phyloP scores from a whole-genome alignment of 92 coral and sea anemone species.

The Siderastrea siderea region DNA sequence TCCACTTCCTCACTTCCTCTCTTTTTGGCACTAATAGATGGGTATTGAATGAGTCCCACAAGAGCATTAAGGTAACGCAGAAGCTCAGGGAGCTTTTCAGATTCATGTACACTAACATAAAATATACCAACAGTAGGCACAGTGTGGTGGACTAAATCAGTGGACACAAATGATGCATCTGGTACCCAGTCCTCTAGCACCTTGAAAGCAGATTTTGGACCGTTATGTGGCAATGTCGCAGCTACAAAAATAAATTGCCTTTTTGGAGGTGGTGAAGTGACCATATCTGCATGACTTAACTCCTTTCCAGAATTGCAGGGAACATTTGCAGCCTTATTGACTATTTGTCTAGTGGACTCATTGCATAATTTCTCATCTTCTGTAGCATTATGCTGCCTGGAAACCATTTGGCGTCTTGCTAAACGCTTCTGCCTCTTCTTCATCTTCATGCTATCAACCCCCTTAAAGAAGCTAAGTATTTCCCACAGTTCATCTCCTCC shows the following conservation, averaged over 20 bases:
- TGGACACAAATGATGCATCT: conserved; percentile 65
- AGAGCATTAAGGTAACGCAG: conserved; percentile 64
- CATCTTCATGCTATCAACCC: conserved; percentile 57
- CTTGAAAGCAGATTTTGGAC: conserved; percentile 80
- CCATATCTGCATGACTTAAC: not conserved
- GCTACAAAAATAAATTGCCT: conserved; percentile 96
- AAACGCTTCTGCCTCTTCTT: conserved; percentile 12
- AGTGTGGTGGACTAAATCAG: conserved; percentile 81
- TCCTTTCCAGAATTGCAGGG: not conserved
- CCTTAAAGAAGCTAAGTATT: conserved; percentile 74
- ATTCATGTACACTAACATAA: conserved; percentile 72
- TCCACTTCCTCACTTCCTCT: not conserved
- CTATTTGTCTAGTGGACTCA: not conserved
- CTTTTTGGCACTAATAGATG: not conserved
- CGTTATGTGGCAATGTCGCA: conserved; percentile 93
- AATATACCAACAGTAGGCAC: conserved; percentile 75
- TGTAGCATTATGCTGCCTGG: not conserved
- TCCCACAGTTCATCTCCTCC: conserved; percentile 91
- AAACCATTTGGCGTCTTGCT: not conserved
- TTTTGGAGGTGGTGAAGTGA: conserved; percentile 7
- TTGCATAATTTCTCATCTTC: not conserved
- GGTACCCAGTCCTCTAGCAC: conserved; percentile 83
- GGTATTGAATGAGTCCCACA: conserved; percentile 39
- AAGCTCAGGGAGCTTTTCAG: conserved; percentile 74
- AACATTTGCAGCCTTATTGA: not conserved